Base-by-base conservation (phyloP, 2,888 invertebrate species). In the Philhelius pedissequus region DNA sequence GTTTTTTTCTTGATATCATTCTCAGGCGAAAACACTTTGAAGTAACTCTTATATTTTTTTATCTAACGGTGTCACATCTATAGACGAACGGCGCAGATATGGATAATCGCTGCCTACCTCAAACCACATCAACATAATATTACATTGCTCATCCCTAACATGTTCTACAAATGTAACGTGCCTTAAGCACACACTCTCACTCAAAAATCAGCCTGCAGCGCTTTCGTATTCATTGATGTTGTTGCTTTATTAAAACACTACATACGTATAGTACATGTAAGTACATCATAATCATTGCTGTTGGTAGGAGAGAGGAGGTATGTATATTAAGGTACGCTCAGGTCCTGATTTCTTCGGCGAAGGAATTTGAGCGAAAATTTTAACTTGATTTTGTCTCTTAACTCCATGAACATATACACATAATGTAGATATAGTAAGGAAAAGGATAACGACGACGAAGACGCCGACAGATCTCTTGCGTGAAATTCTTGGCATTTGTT, bases 401-500 rank as follows among this genome's bases (percentile, higher is more conserved):
- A 9, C 52, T 60, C 22, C 27, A 60, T 11, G 25, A 38, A 40
- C 50, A 27, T 50, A 48, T 40, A 22, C 45, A 45, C 15, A 18
- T 18, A 43, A n/a, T 2, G 9, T 43, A 9, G 6, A 70, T 43
- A 40, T 25, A 45, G 60, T 62, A 43, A 43, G 13, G 13, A 8
- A 9, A 20, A 56, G 9, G 25, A 68, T 2, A 18, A 52, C 6
- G 48, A 66, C n/a, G 7, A 43, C 1, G 66, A 30, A 0, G 30
- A 3, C 40, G 32, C 30, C 35, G 27, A 74, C 32, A 56, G 50
- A 71, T 64, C 75, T 58, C 79, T 79, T 75, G 71, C 75, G 80
- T 80, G 75, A 60, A 80, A 84, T 80, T 84, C 75, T 75, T 84
- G 80, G 79, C 80, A 62, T 82, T 83, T 54, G 64, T 68, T 50